These are phyloP conservation scores for Thamnophis elegans DNA, from an alignment of 2,797 vertebrate species.

Conservation along the genomic window DNA sequence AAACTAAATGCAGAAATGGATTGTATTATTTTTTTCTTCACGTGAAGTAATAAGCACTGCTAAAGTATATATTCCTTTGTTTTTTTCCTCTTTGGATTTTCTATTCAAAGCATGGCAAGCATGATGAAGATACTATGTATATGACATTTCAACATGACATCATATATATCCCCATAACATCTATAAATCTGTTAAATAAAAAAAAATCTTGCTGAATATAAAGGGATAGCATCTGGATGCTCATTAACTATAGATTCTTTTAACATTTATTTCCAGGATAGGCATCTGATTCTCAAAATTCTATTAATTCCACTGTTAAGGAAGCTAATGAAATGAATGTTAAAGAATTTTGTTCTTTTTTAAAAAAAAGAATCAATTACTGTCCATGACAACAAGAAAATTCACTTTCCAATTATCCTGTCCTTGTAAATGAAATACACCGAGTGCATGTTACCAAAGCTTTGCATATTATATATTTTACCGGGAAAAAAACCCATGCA, in stretches of 20 bases:
- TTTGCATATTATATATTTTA: conserved; percentile 14
- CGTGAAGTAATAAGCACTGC: neutral
- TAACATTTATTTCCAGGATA: conserved; percentile 25
- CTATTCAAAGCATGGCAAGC: neutral
- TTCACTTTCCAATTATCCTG: conserved; percentile 35
- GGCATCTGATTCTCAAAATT: conserved; percentile 38
- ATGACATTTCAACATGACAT: neutral
- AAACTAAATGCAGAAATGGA: neutral
- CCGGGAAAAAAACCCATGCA: neutral
- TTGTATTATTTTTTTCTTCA: neutral
- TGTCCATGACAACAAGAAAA: conserved; percentile 38
- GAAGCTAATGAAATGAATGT: conserved; percentile 6
- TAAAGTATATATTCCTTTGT: neutral
- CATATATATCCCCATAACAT: neutral
- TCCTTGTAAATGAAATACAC: conserved; percentile 26
- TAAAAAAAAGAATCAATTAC: neutral
- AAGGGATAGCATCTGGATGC: neutral
- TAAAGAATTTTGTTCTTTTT: neutral
- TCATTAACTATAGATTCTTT: neutral
- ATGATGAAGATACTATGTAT: neutral
- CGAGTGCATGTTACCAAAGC: conserved; percentile 17
- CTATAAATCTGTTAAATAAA: neutral
- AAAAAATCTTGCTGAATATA: neutral
- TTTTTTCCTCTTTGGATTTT: neutral
- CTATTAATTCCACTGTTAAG: conserved; percentile 8